Evolutionary conservation across 2,113 vertebrate species (phyloP).

Genomic region (Anarrhichthys ocellatus): DNA sequence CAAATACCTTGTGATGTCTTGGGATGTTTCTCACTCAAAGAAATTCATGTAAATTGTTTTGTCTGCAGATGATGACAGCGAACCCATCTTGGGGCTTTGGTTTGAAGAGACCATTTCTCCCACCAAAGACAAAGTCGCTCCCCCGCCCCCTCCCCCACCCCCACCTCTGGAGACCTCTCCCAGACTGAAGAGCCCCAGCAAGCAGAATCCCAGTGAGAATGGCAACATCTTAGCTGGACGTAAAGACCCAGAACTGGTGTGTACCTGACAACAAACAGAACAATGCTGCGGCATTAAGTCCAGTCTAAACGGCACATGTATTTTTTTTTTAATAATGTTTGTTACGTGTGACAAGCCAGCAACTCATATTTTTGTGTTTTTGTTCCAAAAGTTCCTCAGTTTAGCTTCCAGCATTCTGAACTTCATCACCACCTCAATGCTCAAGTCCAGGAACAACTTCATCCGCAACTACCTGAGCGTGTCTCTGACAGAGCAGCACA

Average conservation of each 20-base stretch:
- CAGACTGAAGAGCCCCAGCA: slow-evolving; percentile 94
- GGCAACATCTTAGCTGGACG: slow-evolving; percentile 98
- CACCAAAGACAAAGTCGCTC: slow-evolving; percentile 94
- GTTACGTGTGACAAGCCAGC: background rate
- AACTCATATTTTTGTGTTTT: background rate
- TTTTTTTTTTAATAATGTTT: background rate
- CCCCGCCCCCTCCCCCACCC: slow-evolving; percentile 91
- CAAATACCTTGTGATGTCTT: slow-evolving; percentile 16
- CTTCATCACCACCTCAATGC: slow-evolving; percentile 97
- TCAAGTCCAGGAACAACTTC: slow-evolving; percentile 98
- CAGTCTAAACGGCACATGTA: background rate
- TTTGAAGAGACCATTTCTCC: slow-evolving; percentile 99
- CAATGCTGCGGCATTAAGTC: background rate
- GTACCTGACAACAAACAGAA: background rate
- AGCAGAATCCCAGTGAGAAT: slow-evolving; percentile 91
- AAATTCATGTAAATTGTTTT: slow-evolving; percentile 22
- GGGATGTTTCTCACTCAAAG: background rate
- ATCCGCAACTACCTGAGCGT: slow-evolving; percentile 98
- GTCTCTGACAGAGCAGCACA: slow-evolving; percentile 96
- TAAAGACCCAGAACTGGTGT: slow-evolving; percentile 96
- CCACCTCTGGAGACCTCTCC: slow-evolving; percentile 95
- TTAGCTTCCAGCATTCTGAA: slow-evolving; percentile 97
- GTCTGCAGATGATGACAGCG: slow-evolving; percentile 94
- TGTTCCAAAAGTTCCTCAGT: slow-evolving; percentile 89
- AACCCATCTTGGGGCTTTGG: slow-evolving; percentile 98